phyloP scores from a whole-genome alignment of 1,140 invertebrate genomes.

The Anastrepha ludens region DNA sequence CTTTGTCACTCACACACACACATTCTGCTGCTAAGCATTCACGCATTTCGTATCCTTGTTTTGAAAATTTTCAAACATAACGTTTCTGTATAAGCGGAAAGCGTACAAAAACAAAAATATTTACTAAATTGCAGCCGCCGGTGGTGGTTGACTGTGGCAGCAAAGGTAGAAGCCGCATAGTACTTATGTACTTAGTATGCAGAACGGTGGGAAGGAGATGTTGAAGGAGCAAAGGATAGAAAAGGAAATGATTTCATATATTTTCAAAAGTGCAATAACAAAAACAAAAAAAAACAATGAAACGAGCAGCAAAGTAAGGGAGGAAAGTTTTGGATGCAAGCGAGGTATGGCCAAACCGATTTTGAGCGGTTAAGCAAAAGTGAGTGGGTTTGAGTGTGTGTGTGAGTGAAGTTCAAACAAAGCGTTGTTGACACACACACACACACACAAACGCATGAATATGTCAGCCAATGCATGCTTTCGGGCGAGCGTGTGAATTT shows the following conservation, averaged over 20 bases:
- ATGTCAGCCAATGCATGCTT: background rate
- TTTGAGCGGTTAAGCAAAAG: background rate
- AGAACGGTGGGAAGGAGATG: background rate
- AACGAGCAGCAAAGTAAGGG: background rate
- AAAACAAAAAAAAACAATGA: background rate
- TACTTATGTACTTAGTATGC: background rate
- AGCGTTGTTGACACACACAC: background rate
- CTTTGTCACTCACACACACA: background rate
- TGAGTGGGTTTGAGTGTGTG: background rate
- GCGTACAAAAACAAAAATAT: background rate
- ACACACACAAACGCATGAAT: background rate
- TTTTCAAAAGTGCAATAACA: background rate
- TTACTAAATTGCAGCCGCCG: background rate
- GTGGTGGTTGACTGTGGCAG: background rate
- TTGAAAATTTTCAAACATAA: conserved; percentile 30
- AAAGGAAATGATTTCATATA: background rate
- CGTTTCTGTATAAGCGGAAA: background rate
- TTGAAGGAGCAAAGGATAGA: background rate
- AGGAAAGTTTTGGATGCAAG: background rate
- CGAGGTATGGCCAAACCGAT: too few species aligned
- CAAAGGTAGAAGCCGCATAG: conserved; percentile 2
- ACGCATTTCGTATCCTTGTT: background rate
- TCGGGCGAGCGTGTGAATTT: background rate
- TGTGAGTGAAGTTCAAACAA: background rate
- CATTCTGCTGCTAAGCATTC: too few species aligned